Evolutionary conservation across 2,888 invertebrate species (phyloP), one percentile per base, ranked within the genome.

Genomic region (Epirrhoe alternata): DNA sequence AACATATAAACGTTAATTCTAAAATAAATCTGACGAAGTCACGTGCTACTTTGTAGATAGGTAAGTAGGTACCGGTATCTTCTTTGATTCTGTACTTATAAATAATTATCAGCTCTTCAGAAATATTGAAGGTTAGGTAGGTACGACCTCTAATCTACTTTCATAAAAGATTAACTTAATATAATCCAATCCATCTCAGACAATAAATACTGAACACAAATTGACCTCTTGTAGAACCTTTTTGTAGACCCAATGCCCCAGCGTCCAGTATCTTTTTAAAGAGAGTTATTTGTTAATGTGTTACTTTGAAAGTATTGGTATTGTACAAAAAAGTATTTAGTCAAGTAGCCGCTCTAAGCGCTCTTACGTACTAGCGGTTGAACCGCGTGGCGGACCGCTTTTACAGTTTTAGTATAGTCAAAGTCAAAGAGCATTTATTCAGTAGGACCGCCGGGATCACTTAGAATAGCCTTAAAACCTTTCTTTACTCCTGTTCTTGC

Each of bases 1-100:
- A 80, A 79, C 83, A 79, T 85, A 75, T 76, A 78, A 84, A 81
- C 69, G 86, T 76, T 87, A 88, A 89, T 75, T 84, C 74, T 73
- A 77, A 78, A 83, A 79, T 77, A 86, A 81, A 86, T 30, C 30
- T 6, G 30, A n/a, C 30, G 53, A 55, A 51, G 10, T 79, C 76
- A 78, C 76, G 78, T 81, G 77, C 76, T 70, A 72, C 73, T 81
- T 81, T 80, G 84, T 82, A 82, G 79, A 35, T 8, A 35, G 1
- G 35, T 6, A 3, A 5, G 3, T 24, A 24, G 1, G 24, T n/a
- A n/a, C n/a, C 10, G 38, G 10, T 42, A 12, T 42, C 38, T 42
- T 10, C 10, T 42, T 42, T 42, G 5, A 12, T 5, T 42, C 12
- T 38, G 38, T 8, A 42, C 2, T 4, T 42, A 42, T 4, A 24